Evolutionary conservation across 1,140 invertebrate genomes (phyloP).

Genomic region (Papilio machaon): DNA sequence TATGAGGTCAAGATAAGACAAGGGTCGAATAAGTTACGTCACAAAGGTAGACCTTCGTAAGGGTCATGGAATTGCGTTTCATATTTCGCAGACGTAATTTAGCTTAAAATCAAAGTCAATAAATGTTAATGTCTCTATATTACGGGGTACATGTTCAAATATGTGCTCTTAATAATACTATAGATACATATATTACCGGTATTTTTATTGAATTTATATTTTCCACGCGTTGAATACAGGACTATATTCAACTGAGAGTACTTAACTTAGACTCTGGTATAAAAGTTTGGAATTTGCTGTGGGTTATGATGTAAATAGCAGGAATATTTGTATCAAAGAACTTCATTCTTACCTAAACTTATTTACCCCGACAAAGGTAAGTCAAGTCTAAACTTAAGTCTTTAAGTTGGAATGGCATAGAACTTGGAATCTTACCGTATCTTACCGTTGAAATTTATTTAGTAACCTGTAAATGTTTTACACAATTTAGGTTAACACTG

Average conservation of each 20-base stretch:
- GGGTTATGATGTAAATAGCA: neutral
- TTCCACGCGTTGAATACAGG: too few species aligned
- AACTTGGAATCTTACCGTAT: neutral
- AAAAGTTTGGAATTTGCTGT: neutral
- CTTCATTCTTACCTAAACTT: neutral
- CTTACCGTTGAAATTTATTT: neutral
- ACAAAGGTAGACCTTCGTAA: conserved; percentile 4
- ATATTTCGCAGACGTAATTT: conserved; percentile 12
- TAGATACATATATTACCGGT: too few species aligned
- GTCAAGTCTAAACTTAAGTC: neutral
- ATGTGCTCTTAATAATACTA: neutral
- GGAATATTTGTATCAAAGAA: conserved; percentile 3
- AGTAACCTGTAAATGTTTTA: neutral
- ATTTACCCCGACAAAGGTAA: neutral
- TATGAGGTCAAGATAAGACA: conserved; percentile 13
- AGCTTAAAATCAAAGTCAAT: neutral
- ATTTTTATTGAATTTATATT: too few species aligned
- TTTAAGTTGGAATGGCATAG: neutral
- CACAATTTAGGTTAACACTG: neutral
- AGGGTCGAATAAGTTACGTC: conserved; percentile 22
- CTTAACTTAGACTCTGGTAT: neutral
- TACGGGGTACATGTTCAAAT: neutral
- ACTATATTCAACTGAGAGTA: neutral
- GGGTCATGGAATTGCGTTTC: neutral
- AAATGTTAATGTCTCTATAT: neutral